These are phyloP conservation scores for Diadophis punctatus DNA, from an alignment of 2,113 vertebrate genomes.

Conservation along the genomic window DNA sequence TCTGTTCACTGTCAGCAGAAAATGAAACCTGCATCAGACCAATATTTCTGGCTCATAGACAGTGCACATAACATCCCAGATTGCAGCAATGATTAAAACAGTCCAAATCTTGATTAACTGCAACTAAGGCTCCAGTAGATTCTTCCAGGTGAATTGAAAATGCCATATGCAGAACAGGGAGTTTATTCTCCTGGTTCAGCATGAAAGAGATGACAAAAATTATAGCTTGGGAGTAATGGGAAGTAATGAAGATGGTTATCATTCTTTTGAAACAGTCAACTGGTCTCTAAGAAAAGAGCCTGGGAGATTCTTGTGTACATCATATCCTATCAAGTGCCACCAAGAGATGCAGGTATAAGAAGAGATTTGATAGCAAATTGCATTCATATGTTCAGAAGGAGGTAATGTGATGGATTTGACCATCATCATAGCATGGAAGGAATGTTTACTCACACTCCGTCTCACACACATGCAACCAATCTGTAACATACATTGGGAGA, in stretches of 20 bases:
- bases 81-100: background rate
- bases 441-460: background rate
- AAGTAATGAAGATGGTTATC: background rate
- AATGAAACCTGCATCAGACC: background rate
- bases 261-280: background rate
- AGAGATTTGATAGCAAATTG: slow-evolving; percentile 14
- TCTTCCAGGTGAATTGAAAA: background rate
- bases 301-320: background rate
- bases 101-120: slow-evolving; percentile 7
- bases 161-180: background rate
- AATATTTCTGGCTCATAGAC: slow-evolving; percentile 18
- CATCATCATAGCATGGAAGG: slow-evolving; percentile 24
- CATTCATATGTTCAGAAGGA: background rate
- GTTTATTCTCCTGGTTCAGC: background rate
- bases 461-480: background rate
- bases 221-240: background rate
- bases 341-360: slow-evolving; percentile 44
- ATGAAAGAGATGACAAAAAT: background rate
- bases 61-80: background rate
- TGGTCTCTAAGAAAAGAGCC: background rate
- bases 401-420: slow-evolving; percentile 32
- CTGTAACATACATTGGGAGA: slow-evolving; percentile 17
- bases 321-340: slow-evolving; percentile 38
- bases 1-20: slow-evolving; percentile 18
- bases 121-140: background rate